Base-by-base conservation (phyloP, 2,888 invertebrate species). In the Lasioglossum marginatum region DNA sequence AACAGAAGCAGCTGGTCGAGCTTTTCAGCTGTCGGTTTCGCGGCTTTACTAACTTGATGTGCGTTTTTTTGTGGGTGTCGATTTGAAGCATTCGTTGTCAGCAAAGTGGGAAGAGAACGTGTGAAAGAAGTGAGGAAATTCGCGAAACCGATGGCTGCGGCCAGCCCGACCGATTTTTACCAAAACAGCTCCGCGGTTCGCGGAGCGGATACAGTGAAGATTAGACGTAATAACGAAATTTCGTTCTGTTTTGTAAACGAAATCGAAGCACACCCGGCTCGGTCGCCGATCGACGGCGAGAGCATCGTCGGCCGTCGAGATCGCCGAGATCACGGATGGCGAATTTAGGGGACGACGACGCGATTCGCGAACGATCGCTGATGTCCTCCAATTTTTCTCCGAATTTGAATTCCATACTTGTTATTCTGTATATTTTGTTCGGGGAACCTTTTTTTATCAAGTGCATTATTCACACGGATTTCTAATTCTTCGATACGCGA, bases 161-260 rank as follows among this genome's bases (percentile, higher is more conserved):
- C 81, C 80, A 83, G 85, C 87, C 89, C 82, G 81, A 89, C 75
- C 87, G 91, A 91, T 92, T 93, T 93, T 92, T 92, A 93, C 91
- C 91, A 93, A 92, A 92, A 91, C 87, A 91, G 89, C 83, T 89
- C 87, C 89, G 87, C 82, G 81, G 72, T 27, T 31, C 75, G 79
- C 87, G 90, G 84, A 72, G 83, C 77, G 84, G 82, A 86, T 81
- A 85, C 88, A 88, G 88, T 86, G 89, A 89, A 68, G 37, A 90
- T 89, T 88, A 90, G 83, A 82, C 79, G 74, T 90, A 90, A 87
- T 85, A 79, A 78, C 83, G 68, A 77, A 85, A 77, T 86, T 87
- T 88, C 85, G 87, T 87, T 86, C 83, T 73, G 85, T 89, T 89
- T 88, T 85, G 82, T 86, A 82, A 84, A 78, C 83, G 86, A 83